Percentiles rank a stretch among this genome's conserved stretches.
Conservation (phyloP, 1,140 invertebrate species). For the Xylocopa sonorina region DNA sequence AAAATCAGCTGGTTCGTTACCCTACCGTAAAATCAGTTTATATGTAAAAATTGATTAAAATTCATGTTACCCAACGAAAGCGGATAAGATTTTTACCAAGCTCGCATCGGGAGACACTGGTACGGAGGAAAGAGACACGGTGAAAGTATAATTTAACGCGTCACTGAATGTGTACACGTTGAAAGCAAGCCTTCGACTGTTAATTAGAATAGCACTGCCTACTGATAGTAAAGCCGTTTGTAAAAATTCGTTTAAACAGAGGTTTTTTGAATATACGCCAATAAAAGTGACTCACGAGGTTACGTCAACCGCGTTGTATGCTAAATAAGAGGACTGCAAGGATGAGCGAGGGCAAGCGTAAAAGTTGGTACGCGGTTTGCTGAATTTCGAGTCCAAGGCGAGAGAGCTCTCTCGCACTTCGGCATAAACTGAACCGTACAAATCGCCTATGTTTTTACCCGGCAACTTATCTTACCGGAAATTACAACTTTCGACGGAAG, state of each 20-base stretch:
- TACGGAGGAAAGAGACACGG: conserved; percentile 19
- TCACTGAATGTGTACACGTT: not conserved
- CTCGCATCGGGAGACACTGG: too few species aligned
- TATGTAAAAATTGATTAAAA: too few species aligned
- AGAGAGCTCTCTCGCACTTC: conserved; percentile 25
- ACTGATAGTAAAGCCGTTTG: too few species aligned
- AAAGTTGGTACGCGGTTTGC: conserved; percentile 45
- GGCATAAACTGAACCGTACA: not conserved
- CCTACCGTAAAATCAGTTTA: too few species aligned
- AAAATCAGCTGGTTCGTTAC: too few species aligned
- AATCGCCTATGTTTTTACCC: conserved; percentile 37
- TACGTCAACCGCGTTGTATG: not conserved
- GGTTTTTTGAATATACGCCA: too few species aligned
- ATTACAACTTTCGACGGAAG: conserved; percentile 65
- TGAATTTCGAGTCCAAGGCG: conserved; percentile 64
- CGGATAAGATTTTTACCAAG: too few species aligned
- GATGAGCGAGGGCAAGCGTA: conserved; percentile 28
- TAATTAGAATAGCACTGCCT: too few species aligned
- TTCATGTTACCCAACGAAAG: too few species aligned
- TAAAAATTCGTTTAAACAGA: too few species aligned
- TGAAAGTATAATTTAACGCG: conserved; percentile 37
- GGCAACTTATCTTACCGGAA: conserved; percentile 64
- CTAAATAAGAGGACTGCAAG: conserved; percentile 24
- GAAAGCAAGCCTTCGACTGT: not conserved
- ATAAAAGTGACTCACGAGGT: too few species aligned